Evolutionary conservation across 2,888 invertebrate genomes (phyloP).

Genomic region (Glaucopsyche alexis): DNA sequence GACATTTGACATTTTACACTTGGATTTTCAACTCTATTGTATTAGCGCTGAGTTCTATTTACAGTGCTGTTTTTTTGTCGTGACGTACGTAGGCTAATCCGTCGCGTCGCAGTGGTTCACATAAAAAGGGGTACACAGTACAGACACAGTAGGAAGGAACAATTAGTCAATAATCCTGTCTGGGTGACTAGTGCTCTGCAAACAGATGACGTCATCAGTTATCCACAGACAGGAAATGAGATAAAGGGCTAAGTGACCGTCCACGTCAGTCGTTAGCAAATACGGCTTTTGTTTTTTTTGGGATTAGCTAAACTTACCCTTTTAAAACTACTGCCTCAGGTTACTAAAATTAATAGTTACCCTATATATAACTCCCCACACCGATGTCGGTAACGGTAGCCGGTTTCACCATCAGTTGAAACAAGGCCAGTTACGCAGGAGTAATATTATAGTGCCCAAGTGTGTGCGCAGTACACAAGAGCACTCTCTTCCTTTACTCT

Average conservation of each 20-base stretch:
- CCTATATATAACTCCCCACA: too few relatives aligned
- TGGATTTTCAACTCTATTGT: too few relatives aligned
- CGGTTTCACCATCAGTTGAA: too few relatives aligned
- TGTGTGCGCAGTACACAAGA: too few relatives aligned
- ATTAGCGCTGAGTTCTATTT: too few relatives aligned
- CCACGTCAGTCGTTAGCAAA: background rate
- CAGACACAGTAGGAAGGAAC: background rate
- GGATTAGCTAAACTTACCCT: background rate
- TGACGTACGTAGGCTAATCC: background rate
- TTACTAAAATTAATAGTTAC: too few relatives aligned
- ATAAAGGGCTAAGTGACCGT: slow-evolving; percentile 13
- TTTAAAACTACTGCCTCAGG: background rate
- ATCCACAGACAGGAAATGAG: slow-evolving; percentile 8
- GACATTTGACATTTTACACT: too few relatives aligned
- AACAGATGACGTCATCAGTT: background rate
- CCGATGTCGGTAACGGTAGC: too few relatives aligned
- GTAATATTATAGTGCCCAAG: too few relatives aligned
- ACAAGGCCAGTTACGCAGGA: too few relatives aligned
- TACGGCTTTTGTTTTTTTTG: slow-evolving; percentile 9
- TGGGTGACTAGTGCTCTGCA: slow-evolving; percentile 1
- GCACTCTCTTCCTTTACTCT: too few relatives aligned
- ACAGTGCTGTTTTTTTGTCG: too few relatives aligned
- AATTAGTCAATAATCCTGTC: slow-evolving; percentile 26
- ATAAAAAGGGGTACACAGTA: background rate
- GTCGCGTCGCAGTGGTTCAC: background rate